Percentiles rank a stretch among this genome's conserved stretches.
These are phyloP conservation scores for Romanomermis culicivorax DNA, from an alignment of 2,888 invertebrate genomes.

Conservation along the genomic window DNA sequence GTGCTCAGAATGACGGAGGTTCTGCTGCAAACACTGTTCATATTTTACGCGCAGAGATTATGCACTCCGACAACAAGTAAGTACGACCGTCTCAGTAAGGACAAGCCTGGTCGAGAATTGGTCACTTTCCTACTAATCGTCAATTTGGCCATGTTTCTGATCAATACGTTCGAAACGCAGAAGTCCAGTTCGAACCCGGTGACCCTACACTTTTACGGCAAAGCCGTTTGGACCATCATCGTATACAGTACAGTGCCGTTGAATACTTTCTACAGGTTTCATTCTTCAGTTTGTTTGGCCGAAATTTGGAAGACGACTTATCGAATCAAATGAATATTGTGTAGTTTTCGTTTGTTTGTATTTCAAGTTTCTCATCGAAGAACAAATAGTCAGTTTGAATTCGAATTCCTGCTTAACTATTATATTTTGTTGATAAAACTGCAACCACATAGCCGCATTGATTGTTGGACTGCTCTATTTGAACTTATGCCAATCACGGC, in stretches of 20 bases:
- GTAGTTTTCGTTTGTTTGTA: too few species aligned
- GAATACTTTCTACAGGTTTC: constrained; percentile 87
- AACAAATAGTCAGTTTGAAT: too few species aligned
- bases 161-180: constrained; percentile 80
- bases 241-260: constrained; percentile 76
- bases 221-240: constrained; percentile 73
- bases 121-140: constrained; percentile 83
- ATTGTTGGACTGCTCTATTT: too few species aligned
- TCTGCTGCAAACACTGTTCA: constrained; percentile 4
- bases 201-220: constrained; percentile 66
- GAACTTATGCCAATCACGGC: too few species aligned
- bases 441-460: too few species aligned
- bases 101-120: constrained; percentile 80
- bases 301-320: constrained; percentile 70
- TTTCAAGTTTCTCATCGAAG: too few species aligned
- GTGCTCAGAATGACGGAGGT: neutral
- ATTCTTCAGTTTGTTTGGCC: constrained; percentile 75
- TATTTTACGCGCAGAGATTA: neutral
- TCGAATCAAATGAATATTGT: too few species aligned
- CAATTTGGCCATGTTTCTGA: constrained; percentile 87
- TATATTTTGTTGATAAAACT: too few species aligned
- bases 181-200: constrained; percentile 72
- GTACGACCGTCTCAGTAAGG: constrained; percentile 76
- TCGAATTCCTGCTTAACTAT: too few species aligned
- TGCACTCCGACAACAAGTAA: neutral